Conservation (phyloP, 1,140 invertebrate species). For the Heliconius himera region DNA sequence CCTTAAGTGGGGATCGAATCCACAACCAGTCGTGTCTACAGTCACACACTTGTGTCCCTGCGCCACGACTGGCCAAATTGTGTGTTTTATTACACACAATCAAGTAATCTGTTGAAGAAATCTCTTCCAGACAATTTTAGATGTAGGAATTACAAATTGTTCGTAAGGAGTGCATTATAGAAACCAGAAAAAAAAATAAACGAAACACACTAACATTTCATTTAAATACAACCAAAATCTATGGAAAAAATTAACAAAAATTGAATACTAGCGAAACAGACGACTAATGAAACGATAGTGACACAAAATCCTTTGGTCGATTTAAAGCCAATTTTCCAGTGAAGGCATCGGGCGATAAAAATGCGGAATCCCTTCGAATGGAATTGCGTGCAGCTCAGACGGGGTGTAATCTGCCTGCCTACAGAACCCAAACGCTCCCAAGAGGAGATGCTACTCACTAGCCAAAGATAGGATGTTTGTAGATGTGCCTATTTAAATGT, state of each 20-base stretch:
- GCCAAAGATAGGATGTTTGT: not conserved
- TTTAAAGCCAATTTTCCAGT: conserved; percentile 61
- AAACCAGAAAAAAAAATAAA: too few relatives aligned
- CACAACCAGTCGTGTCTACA: too few relatives aligned
- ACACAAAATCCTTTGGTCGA: conserved; percentile 43
- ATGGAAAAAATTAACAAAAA: not conserved
- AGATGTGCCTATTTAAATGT: not conserved
- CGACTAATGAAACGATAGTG: conserved; percentile 36
- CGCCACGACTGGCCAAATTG: too few relatives aligned
- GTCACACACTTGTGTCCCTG: too few relatives aligned
- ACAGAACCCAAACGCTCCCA: conserved; percentile 66
- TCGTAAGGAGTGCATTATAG: too few relatives aligned
- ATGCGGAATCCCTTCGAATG: conserved; percentile 73
- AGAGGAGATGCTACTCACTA: conserved; percentile 51
- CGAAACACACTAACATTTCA: too few relatives aligned
- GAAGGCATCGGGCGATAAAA: conserved; percentile 71
- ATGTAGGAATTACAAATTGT: too few relatives aligned
- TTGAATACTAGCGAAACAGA: conserved; percentile 22
- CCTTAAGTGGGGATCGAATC: too few relatives aligned
- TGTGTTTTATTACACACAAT: too few relatives aligned
- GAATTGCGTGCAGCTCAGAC: conserved; percentile 76
- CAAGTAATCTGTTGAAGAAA: too few relatives aligned
- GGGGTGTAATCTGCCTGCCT: conserved; percentile 75
- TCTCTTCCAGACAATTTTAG: too few relatives aligned
- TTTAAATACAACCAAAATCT: not conserved